Evolutionary conservation across 2,113 vertebrate species (phyloP), one percentile per base, ranked within the genome.

Genomic region (Entomyzon cyanotis): DNA sequence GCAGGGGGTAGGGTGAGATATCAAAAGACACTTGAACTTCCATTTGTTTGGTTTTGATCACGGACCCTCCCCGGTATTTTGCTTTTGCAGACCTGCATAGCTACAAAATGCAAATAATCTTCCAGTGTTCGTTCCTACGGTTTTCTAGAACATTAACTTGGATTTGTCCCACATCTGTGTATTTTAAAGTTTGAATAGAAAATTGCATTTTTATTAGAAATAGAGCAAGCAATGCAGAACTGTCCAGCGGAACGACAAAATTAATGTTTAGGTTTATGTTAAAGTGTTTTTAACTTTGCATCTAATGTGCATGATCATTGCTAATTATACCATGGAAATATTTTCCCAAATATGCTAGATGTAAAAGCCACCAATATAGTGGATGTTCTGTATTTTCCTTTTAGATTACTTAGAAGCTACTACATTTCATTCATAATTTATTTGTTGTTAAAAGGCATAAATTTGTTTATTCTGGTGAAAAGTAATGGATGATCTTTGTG

Each of bases 1-100:
- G 50, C 67, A 89, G 69, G 73, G 60, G n/a, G 20, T 59, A 53
- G 58, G 65, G 5, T 71, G 80, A 67, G 17, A 68, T 6, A 5
- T 89, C 63, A 90, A 68, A 94, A 91, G 89, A 65, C 25, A 62
- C 46, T 79, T 95, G 77, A 93, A 87, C 46, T 85, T 85, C 18
- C 15, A 33, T 87, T 84, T 7, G 1, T 69, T 81, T 3, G 3
- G 41, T 87, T 67, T 82, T 77, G 31, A 49, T 77, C 31, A 13
- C 0, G 0, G 71, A 24, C 25, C 56, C n/a, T 63, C 49, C 71
- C 50, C 0, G 1, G 31, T 33, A 16, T 42, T 84, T 71, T 33
- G 62, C 53, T 88, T 68, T 81, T 69, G 56, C 46, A 85, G 47
- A 84, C 69, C n/a, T 64, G 58, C n/a, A 55, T 24, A 17, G 59